phyloP scores from a whole-genome alignment of 2,888 invertebrate species.

The Panopea generosa region DNA sequence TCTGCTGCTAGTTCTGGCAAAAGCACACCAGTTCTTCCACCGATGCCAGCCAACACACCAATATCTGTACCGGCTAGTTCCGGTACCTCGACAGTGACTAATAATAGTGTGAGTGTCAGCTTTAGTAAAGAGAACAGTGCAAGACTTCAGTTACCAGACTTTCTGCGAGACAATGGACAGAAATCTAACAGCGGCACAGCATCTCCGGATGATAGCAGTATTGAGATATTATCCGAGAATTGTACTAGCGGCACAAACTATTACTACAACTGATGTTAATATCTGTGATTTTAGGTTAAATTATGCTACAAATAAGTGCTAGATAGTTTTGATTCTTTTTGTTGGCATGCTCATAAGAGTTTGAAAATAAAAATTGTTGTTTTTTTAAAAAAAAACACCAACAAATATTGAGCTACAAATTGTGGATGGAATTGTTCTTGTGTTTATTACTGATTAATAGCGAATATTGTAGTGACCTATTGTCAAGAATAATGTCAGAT shows the following conservation, averaged over 20 bases:
- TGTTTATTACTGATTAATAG: too few relatives aligned
- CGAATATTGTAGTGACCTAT: too few relatives aligned
- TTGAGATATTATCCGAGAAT: conserved; percentile 79
- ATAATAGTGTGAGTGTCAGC: conserved; percentile 14
- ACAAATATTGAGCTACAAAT: too few relatives aligned
- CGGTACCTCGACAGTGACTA: background rate
- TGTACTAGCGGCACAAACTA: conserved; percentile 63
- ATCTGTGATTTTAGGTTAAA: background rate
- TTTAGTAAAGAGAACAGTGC: conserved; percentile 53
- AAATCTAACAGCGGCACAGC: conserved; percentile 68
- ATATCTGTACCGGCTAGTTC: conserved; percentile 21
- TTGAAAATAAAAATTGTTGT: too few relatives aligned
- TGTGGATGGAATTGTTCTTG: too few relatives aligned
- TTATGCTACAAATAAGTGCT: too few relatives aligned
- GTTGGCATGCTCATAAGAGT: too few relatives aligned
- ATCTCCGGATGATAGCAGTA: conserved; percentile 81
- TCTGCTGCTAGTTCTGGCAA: conserved; percentile 66
- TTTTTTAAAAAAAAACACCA: too few relatives aligned
- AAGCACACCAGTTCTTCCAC: conserved; percentile 61
- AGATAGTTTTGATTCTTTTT: too few relatives aligned
- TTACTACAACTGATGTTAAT: conserved; percentile 63
- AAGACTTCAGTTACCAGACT: conserved; percentile 59
- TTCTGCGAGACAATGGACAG: conserved; percentile 59
- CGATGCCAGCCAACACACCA: conserved; percentile 55
- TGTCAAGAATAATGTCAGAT: too few relatives aligned